These are phyloP conservation scores for Pogonomyrmex barbatus DNA, from an alignment of 1,140 invertebrate species.

Conservation along the genomic window DNA sequence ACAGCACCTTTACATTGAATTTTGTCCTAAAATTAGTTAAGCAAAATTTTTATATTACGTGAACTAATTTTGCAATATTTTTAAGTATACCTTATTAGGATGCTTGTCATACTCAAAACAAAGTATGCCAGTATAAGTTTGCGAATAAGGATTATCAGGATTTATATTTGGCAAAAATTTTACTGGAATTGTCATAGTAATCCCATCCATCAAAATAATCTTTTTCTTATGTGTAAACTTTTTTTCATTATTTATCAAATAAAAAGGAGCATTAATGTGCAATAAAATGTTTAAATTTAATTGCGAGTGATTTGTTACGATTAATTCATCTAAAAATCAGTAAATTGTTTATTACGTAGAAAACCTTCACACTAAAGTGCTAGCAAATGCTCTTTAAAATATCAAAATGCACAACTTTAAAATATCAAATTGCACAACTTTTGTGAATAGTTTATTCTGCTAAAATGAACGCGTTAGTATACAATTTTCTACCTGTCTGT, in stretches of 20 bases:
- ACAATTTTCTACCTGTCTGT: slow-evolving; percentile 67
- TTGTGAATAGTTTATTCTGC: not conserved
- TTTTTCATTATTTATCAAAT: slow-evolving; percentile 61
- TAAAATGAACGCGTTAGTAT: slow-evolving; percentile 19
- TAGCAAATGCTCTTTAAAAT: not conserved
- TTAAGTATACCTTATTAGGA: slow-evolving; percentile 67
- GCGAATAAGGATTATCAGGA: slow-evolving; percentile 57
- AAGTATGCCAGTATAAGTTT: slow-evolving; percentile 62
- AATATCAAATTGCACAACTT: not conserved
- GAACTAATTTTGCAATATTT: not conserved
- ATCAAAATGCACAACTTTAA: not conserved
- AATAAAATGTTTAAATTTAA: slow-evolving; percentile 71
- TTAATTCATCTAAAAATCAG: slow-evolving; percentile 71
- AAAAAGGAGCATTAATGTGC: slow-evolving; percentile 73
- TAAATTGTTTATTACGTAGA: slow-evolving; percentile 5
- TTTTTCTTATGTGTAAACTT: slow-evolving; percentile 53
- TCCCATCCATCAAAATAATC: slow-evolving; percentile 63
- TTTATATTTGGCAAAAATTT: slow-evolving; percentile 69
- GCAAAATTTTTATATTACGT: not conserved
- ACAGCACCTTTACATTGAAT: slow-evolving; percentile 83
- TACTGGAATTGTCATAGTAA: slow-evolving; percentile 55
- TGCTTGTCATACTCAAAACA: slow-evolving; percentile 77
- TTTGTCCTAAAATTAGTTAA: slow-evolving; percentile 80
- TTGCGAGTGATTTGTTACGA: slow-evolving; percentile 75
- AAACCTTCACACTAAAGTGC: not conserved